Base-by-base conservation (phyloP, 2,113 vertebrate species). In the Thalassoma bifasciatum region DNA sequence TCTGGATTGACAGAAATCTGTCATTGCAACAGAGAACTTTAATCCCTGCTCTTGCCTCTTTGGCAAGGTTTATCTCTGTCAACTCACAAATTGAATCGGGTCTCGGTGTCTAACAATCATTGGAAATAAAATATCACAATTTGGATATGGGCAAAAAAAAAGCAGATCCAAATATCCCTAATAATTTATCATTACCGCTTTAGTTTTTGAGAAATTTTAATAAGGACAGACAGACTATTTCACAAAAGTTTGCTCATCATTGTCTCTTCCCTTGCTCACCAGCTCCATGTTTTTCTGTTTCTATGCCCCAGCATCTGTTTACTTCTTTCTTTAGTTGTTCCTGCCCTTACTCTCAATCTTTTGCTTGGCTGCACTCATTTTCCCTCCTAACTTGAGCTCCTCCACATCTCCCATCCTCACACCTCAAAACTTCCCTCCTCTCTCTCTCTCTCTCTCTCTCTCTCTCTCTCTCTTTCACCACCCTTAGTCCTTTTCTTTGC, bases 361-460 rank as follows among this genome's bases (percentile, higher is more conserved):
- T 75, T 66, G 22, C 78, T 70, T 65, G 58, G 80, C 61, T 75
- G 47, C 72, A 49, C 59, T 72, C 60, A 78, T 69, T 68, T 70
- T 37, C 24, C 57, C 63, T 68, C 38, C 23, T 65, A 72, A 64
- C 36, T 53, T 71, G 26, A 21, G 17, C 51, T 46, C 50, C 22
- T 50, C n/a, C 44, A n/a, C 49, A 42, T 52, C 52, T 50, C 36
- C 52, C 30, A 56, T 63, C 22, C 19, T 17, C 24, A 44, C 74
- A 66, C 38, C 44, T 74, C 36, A 67, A 22, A n/a, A 42, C 52
- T 65, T 44, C 64, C 62, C 56, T n/a, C n/a, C n/a, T n/a, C n/a
- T n/a, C n/a, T n/a, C n/a, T n/a, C n/a, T 53, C 46, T 56, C 19
- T n/a, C n/a, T n/a, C n/a, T n/a, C n/a, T n/a, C n/a, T n/a, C n/a